Evolutionary conservation across 2,797 vertebrate species (phyloP).

Genomic region (Anomalospiza imberbis): DNA sequence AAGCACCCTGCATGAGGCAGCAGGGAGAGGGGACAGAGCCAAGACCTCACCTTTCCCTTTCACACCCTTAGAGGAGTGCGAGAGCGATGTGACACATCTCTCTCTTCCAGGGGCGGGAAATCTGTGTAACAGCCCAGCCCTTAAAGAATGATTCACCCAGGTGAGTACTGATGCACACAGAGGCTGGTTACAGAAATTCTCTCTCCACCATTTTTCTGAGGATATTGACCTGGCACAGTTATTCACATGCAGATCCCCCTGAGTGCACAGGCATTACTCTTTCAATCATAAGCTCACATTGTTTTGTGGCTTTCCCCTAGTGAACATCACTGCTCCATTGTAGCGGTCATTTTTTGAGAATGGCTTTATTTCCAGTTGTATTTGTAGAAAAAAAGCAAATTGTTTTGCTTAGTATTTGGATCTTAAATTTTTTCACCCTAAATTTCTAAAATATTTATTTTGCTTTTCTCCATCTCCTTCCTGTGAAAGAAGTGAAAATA

Average conservation of each 20-base stretch:
- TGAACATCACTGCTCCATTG: not conserved
- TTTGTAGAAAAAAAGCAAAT: not conserved
- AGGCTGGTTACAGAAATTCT: not conserved
- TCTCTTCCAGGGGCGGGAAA: not conserved
- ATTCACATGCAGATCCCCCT: not conserved
- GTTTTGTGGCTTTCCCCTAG: not conserved
- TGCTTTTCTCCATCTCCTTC: not conserved
- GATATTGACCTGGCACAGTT: not conserved
- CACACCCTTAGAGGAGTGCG: not conserved
- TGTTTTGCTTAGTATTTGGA: not conserved
- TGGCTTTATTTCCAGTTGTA: not conserved
- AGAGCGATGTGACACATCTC: not conserved
- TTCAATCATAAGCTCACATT: not conserved
- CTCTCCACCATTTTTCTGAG: not conserved
- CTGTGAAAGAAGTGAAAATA: not conserved
- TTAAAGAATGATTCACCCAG: not conserved
- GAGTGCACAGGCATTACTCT: not conserved
- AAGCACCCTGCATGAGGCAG: not conserved
- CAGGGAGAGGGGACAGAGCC: fast-evolving
- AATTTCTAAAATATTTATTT: not conserved
- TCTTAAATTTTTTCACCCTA: not conserved
- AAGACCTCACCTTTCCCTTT: not conserved
- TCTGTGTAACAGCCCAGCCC: not conserved
- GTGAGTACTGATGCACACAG: not conserved
- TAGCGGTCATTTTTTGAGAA: not conserved